Percentiles rank a stretch among this genome's conserved stretches.
These are phyloP conservation scores for Notospermus geniculatus DNA, from an alignment of 1,140 invertebrate genomes.

Conservation along the genomic window DNA sequence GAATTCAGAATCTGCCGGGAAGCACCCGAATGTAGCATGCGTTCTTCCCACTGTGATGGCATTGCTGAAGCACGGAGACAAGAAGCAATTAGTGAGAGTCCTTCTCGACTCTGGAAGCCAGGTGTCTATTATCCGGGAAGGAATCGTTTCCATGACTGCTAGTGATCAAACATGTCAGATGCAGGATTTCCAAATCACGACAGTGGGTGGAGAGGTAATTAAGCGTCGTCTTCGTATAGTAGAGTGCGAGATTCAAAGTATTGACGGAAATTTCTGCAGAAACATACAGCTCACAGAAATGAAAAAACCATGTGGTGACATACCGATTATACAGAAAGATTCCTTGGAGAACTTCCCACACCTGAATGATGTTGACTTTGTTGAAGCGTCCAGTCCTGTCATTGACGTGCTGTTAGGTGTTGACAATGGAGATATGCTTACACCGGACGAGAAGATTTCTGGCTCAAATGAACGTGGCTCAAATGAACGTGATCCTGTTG, in stretches of 20 bases:
- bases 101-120: background rate
- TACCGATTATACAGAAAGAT: background rate
- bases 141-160: background rate
- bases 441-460: background rate
- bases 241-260: background rate
- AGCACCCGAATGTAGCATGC: background rate
- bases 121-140: background rate
- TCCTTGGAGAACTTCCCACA: background rate
- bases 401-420: background rate
- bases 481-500: background rate
- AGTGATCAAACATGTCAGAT: constrained; percentile 1
- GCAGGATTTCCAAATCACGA: background rate
- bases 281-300: background rate
- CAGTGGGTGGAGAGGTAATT: background rate
- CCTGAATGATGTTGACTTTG: background rate
- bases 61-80: background rate
- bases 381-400: background rate
- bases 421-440: background rate
- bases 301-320: background rate
- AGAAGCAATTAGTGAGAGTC: background rate
- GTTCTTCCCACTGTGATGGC: background rate
- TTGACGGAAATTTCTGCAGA: background rate
- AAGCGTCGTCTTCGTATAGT: background rate
- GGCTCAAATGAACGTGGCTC: background rate
- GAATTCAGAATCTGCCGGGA: background rate